These are phyloP conservation scores for Cinclus cinclus DNA, from an alignment of 2,113 vertebrate species.

Conservation along the genomic window DNA sequence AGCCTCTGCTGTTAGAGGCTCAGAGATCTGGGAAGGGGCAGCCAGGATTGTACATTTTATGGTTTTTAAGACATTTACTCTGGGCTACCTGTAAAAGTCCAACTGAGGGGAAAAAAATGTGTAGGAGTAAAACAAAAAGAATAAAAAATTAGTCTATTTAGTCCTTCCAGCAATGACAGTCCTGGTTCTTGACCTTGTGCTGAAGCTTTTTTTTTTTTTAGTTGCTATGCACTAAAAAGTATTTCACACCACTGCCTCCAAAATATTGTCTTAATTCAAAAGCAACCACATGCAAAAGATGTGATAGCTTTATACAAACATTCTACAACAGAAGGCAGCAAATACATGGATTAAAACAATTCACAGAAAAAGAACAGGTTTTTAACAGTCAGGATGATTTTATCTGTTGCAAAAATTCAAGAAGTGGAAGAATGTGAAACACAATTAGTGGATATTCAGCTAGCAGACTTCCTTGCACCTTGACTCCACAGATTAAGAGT, in stretches of 20 bases:
- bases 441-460: not conserved
- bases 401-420: not conserved
- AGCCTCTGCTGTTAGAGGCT: not conserved
- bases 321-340: not conserved
- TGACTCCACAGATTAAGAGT: not conserved
- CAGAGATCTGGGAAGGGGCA: not conserved
- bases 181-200: not conserved
- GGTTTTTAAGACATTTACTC: not conserved
- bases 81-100: not conserved
- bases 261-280: not conserved
- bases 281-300: not conserved
- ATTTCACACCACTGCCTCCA: not conserved
- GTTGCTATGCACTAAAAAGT: not conserved
- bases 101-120: not conserved
- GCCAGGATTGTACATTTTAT: not conserved
- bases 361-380: accelerated
- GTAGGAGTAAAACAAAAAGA: not conserved
- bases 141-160: not conserved
- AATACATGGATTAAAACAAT: not conserved
- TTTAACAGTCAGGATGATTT: not conserved
- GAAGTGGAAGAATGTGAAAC: not conserved
- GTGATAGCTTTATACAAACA: not conserved
- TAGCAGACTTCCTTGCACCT: not conserved
- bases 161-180: not conserved
- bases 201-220: not conserved